A percentile compares a stretch with the other conserved stretches of the same genome.
phyloP scores from a whole-genome alignment of 2,113 vertebrate genomes.

The Isichthys henryi region DNA sequence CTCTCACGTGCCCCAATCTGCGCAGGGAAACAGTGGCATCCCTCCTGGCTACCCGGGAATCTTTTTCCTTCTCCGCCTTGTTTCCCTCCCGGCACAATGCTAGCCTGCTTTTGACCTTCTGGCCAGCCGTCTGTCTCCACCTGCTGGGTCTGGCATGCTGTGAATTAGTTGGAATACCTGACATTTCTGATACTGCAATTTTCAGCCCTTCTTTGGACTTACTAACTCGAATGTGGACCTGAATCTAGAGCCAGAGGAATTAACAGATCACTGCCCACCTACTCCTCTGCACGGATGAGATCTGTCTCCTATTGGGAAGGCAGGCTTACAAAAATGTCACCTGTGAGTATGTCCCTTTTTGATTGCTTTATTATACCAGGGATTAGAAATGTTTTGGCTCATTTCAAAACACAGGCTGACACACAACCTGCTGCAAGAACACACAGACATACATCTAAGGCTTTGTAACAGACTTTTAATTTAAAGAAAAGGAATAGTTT shows the following conservation, averaged over 20 bases:
- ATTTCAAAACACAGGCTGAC: slow-evolving; percentile 33
- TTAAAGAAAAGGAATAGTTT: neutral
- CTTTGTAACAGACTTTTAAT: neutral
- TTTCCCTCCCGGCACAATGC: neutral
- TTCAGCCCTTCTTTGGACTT: neutral
- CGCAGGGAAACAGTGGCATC: slow-evolving; percentile 19
- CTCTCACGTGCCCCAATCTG: slow-evolving; percentile 17
- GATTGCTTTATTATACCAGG: slow-evolving; percentile 5
- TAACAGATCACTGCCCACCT: neutral
- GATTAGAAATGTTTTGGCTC: slow-evolving; percentile 17
- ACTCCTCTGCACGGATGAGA: neutral
- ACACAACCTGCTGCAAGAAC: neutral
- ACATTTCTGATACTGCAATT: slow-evolving; percentile 34
- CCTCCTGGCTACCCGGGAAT: slow-evolving; percentile 37
- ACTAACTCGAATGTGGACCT: neutral
- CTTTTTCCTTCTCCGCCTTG: slow-evolving; percentile 1
- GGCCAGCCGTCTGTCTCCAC: slow-evolving; percentile 8
- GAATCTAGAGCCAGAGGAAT: neutral
- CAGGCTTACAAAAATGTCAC: neutral
- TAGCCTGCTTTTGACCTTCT: slow-evolving; percentile 3
- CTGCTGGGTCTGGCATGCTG: slow-evolving; percentile 10
- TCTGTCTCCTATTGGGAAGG: neutral
- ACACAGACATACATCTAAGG: slow-evolving; percentile 11
- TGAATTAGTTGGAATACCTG: slow-evolving; percentile 34
- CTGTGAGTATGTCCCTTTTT: slow-evolving; percentile 24